Conservation (phyloP, 2,113 vertebrate genomes). For the Ascaphus truei region DNA sequence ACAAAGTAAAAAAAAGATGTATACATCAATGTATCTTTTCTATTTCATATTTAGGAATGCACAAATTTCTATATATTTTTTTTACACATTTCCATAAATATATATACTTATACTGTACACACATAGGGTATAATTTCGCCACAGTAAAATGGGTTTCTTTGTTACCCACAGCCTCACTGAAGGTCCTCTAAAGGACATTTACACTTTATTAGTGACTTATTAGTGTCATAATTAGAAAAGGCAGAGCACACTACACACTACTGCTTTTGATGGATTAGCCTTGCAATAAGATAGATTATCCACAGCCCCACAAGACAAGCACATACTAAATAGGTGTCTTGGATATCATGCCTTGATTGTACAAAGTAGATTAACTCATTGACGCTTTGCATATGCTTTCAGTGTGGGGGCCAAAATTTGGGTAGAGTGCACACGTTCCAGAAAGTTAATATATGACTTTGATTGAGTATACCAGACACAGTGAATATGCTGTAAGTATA, state of each 20-base stretch:
- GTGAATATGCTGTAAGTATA: neutral
- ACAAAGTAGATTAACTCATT: constrained; percentile 20
- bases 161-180: neutral
- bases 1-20: too few species aligned
- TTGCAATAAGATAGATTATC: constrained; percentile 35
- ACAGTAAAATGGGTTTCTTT: neutral
- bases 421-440: neutral
- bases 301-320: constrained; percentile 29
- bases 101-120: neutral
- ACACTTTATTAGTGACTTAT: constrained; percentile 41
- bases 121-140: neutral
- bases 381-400: constrained; percentile 18
- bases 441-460: constrained; percentile 1
- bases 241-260: constrained; percentile 35
- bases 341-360: constrained; percentile 24
- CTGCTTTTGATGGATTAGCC: constrained; percentile 40
- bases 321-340: constrained; percentile 25
- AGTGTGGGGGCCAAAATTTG: constrained; percentile 5
- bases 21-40: too few species aligned
- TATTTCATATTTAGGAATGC: too few species aligned
- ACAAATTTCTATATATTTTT: too few species aligned
- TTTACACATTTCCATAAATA: too few species aligned
- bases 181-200: constrained; percentile 40
- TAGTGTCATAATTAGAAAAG: constrained; percentile 44
- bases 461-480: neutral